Conservation (phyloP, 1,140 invertebrate species). For the Phocides pigmalion region DNA sequence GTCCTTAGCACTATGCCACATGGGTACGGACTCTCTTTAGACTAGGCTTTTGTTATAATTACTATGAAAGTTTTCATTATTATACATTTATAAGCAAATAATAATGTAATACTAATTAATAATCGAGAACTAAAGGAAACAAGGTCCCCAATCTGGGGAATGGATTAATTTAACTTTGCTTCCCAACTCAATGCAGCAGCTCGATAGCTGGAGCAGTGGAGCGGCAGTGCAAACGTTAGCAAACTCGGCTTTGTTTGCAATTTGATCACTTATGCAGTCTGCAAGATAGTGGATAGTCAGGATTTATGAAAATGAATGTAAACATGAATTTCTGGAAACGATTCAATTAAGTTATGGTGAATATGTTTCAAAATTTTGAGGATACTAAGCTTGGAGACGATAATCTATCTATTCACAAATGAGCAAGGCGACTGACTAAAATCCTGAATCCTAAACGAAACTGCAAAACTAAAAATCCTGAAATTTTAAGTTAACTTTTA, state of each 20-base stretch:
- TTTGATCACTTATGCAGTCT: not conserved
- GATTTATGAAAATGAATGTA: not conserved
- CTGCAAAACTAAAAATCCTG: too few relatives aligned
- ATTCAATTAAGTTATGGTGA: not conserved
- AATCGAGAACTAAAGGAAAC: too few relatives aligned
- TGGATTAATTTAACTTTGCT: conserved; percentile 5
- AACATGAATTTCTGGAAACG: not conserved
- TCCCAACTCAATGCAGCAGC: not conserved
- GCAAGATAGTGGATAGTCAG: not conserved
- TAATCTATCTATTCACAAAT: too few relatives aligned
- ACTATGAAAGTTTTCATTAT: too few relatives aligned
- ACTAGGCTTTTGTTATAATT: too few relatives aligned
- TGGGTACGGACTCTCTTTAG: too few relatives aligned
- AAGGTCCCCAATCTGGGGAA: not conserved
- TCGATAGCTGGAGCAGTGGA: not conserved
- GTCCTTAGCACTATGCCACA: too few relatives aligned
- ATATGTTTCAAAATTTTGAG: not conserved
- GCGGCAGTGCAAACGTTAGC: not conserved
- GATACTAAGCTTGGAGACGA: not conserved
- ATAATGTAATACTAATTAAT: too few relatives aligned
- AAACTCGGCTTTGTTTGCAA: not conserved
- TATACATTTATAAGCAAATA: too few relatives aligned
- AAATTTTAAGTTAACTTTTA: too few relatives aligned
- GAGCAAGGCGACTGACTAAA: too few relatives aligned
- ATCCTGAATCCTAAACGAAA: too few relatives aligned